phyloP scores from a whole-genome alignment of 2,888 invertebrate species.

The Mellilla xanthometata region DNA sequence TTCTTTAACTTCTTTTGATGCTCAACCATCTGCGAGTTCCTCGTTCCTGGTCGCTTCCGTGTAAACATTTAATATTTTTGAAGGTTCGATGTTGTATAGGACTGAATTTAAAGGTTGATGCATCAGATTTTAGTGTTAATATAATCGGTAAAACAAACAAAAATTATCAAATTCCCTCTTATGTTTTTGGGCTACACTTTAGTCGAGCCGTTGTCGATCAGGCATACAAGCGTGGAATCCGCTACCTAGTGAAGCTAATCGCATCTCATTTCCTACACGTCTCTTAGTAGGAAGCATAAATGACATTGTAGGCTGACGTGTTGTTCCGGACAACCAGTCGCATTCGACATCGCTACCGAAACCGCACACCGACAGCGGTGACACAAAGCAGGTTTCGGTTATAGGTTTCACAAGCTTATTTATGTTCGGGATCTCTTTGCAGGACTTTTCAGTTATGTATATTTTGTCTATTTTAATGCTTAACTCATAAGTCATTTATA shows the following conservation, averaged over 20 bases:
- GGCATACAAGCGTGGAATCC: too few species aligned
- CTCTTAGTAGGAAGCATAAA: conserved; percentile 64
- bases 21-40: conserved; percentile 2
- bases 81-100: too few species aligned
- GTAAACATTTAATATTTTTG: background rate
- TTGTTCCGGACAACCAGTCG: conserved; percentile 57
- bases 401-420: conserved; percentile 20
- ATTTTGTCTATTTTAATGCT: background rate
- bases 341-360: conserved; percentile 48
- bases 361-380: conserved; percentile 35
- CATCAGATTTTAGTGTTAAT: too few species aligned
- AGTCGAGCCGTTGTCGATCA: background rate
- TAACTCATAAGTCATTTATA: background rate
- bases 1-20: conserved; percentile 7
- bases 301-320: conserved; percentile 67
- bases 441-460: background rate
- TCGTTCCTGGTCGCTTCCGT: conserved; percentile 1
- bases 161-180: too few species aligned
- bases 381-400: conserved; percentile 27
- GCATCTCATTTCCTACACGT: conserved; percentile 71
- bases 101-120: too few species aligned
- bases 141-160: too few species aligned
- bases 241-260: conserved; percentile 61
- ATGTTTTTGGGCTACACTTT: conserved; percentile 8
- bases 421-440: conserved; percentile 17